Percentiles rank a stretch among this genome's conserved stretches.
phyloP scores from a whole-genome alignment of 2,888 invertebrate species.

The Phengaris alcon region DNA sequence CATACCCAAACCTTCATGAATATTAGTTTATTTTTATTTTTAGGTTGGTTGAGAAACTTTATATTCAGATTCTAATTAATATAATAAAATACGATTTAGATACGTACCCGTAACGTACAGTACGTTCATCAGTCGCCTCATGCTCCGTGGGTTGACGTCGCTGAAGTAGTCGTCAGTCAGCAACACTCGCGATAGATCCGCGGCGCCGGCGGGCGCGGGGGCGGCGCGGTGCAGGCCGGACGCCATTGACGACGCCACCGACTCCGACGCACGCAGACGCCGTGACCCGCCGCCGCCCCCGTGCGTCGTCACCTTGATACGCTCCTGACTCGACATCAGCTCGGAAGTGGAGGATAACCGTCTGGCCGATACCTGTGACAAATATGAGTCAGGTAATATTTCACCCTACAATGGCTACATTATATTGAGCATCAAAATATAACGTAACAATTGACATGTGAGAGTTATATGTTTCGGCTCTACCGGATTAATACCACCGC shows the following conservation, averaged over 20 bases:
- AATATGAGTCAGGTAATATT: background rate
- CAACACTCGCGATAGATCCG: constrained; percentile 86
- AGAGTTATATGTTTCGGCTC: too few relatives aligned
- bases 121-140: constrained; percentile 97
- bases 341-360: constrained; percentile 89
- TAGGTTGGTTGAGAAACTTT: background rate
- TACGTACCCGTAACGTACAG: constrained; percentile 93
- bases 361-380: constrained; percentile 82
- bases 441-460: too few relatives aligned
- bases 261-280: constrained; percentile 90
- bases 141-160: constrained; percentile 98
- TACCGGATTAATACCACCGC: too few relatives aligned
- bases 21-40: too few relatives aligned
- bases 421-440: too few relatives aligned
- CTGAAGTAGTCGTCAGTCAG: constrained; percentile 99
- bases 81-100: background rate
- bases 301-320: constrained; percentile 82
- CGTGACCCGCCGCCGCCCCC: constrained; percentile 87
- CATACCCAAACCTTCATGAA: too few relatives aligned
- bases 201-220: constrained; percentile 81
- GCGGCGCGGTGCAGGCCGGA: constrained; percentile 87
- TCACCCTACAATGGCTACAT: background rate
- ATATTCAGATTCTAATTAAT: background rate
- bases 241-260: constrained; percentile 93
- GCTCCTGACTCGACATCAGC: constrained; percentile 90